Percentiles rank a stretch among this genome's conserved stretches.
Evolutionary conservation across 1,140 invertebrate genomes (phyloP).

Genomic region (Anthonomus grandis): DNA sequence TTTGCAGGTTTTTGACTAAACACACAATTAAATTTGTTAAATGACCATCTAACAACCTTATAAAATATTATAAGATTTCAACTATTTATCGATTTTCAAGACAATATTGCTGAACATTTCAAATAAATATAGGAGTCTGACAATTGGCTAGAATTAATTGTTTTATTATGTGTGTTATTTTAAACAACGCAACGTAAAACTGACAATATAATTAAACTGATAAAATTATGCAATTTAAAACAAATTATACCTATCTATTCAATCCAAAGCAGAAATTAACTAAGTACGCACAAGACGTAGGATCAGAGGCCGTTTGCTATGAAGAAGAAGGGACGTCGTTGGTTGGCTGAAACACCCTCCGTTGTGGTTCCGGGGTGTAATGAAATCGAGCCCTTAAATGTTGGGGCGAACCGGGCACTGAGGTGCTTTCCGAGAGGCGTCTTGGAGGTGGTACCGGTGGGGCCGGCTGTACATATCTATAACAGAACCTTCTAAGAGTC

Average conservation of each 20-base stretch:
- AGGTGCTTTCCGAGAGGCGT: constrained; percentile 63
- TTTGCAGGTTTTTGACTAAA: not conserved
- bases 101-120: no score
- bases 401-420: constrained; percentile 67
- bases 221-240: no score
- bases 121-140: no score
- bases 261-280: constrained; percentile 25
- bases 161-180: no score
- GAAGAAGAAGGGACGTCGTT: constrained; percentile 43
- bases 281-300: constrained; percentile 23
- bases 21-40: not conserved
- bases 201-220: no score
- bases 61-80: no score
- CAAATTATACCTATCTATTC: no score
- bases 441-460: constrained; percentile 68
- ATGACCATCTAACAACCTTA: no score
- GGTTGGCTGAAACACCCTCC: constrained; percentile 56
- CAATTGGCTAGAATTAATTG: no score
- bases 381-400: constrained; percentile 63
- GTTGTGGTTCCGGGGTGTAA: constrained; percentile 70
- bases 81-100: no score
- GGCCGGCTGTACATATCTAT: constrained; percentile 61
- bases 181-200: no score
- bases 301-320: constrained; percentile 31
- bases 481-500: no score